Evolutionary conservation across 2,888 invertebrate species (phyloP).

Genomic region (Archips xylosteana): DNA sequence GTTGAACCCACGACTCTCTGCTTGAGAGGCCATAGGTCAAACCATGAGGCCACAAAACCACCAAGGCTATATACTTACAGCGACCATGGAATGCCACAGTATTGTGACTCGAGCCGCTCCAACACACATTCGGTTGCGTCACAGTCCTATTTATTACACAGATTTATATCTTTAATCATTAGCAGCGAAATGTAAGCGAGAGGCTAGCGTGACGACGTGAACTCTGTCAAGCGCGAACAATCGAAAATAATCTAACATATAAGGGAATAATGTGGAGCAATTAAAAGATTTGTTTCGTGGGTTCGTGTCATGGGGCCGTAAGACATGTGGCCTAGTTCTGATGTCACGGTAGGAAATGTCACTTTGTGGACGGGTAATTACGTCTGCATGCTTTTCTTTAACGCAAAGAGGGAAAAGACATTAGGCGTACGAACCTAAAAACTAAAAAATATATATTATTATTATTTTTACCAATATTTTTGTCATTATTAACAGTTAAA

Average conservation of each 20-base stretch:
- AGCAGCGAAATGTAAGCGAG: conserved; percentile 39
- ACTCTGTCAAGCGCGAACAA: conserved; percentile 46
- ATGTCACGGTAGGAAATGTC: conserved; percentile 44
- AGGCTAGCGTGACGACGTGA: conserved; percentile 46
- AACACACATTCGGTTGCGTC: conserved; percentile 16
- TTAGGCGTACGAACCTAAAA: no score
- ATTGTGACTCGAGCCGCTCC: background rate
- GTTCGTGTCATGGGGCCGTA: conserved; percentile 52
- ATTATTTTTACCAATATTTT: no score
- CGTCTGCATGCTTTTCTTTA: conserved; percentile 38
- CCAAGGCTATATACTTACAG: background rate
- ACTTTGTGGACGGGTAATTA: conserved; percentile 32
- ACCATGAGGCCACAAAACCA: no score
- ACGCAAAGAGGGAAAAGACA: conserved; percentile 9
- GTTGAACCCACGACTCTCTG: no score
- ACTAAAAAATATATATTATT: no score
- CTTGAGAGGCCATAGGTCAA: no score
- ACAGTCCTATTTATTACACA: conserved; percentile 21
- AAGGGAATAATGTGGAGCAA: conserved; percentile 49
- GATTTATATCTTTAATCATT: conserved; percentile 42
- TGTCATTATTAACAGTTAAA: no score
- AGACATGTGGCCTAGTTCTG: conserved; percentile 50
- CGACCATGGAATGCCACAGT: conserved; percentile 3
- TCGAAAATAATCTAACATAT: conserved; percentile 43
- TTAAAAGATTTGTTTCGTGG: conserved; percentile 50